Percentiles rank a stretch among this genome's conserved stretches.
Evolutionary conservation across 2,888 invertebrate genomes (phyloP).

Genomic region (Stenchaetothrips biformis): DNA sequence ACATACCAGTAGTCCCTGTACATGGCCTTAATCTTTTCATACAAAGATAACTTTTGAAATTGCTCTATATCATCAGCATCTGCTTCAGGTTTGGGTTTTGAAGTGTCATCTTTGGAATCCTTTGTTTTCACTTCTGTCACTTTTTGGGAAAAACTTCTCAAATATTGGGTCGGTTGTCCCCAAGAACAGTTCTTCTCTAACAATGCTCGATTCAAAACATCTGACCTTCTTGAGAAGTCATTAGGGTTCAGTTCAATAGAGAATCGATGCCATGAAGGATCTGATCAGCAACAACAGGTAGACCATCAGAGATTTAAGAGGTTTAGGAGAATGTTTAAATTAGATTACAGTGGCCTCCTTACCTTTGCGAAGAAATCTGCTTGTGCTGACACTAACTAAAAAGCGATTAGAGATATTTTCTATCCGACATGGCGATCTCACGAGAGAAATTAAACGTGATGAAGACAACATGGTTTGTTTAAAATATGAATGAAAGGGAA

Average conservation of each 20-base stretch:
- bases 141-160: not conserved
- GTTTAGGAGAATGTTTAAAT: too few relatives aligned
- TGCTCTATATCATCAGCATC: conserved; percentile 25
- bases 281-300: too few relatives aligned
- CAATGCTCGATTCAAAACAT: not conserved
- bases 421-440: too few relatives aligned
- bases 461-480: too few relatives aligned
- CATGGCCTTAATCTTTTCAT: conserved; percentile 83
- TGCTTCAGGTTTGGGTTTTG: not conserved
- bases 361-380: not conserved
- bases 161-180: not conserved
- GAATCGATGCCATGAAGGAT: not conserved
- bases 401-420: too few relatives aligned
- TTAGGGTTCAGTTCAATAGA: not conserved
- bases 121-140: not conserved
- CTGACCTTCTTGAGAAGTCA: not conserved
- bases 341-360: not conserved
- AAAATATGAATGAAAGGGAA: too few relatives aligned
- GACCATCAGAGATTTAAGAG: too few relatives aligned
- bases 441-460: too few relatives aligned
- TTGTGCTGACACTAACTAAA: not conserved
- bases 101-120: not conserved
- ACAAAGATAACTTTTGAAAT: conserved; percentile 56
- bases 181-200: not conserved
- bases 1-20: conserved; percentile 97